Evolutionary conservation across 2,797 vertebrate genomes (phyloP).

Genomic region (Leuciscus waleckii): DNA sequence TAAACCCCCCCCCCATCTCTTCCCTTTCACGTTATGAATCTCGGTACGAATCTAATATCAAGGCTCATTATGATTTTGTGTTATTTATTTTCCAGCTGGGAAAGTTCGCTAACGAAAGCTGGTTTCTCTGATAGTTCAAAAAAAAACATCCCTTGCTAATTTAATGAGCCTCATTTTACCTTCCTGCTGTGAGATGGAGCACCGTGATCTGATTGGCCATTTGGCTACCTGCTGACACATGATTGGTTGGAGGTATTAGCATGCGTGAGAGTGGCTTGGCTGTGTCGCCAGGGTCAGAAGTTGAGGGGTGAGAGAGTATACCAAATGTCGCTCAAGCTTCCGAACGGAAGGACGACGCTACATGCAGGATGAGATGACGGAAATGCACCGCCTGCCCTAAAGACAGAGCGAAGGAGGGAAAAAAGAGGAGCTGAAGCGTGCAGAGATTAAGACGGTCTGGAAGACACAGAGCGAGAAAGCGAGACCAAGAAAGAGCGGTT

Average conservation of each 20-base stretch:
- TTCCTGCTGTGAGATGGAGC: constrained; percentile 50
- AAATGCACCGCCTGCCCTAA: neutral
- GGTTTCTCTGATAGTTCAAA: constrained; percentile 30
- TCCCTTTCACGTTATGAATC: constrained; percentile 52
- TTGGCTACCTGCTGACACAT: constrained; percentile 62
- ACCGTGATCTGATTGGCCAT: constrained; percentile 52
- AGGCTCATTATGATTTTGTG: constrained; percentile 53
- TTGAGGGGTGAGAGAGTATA: constrained; percentile 62
- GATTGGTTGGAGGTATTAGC: constrained; percentile 62
- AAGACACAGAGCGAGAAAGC: constrained; percentile 31
- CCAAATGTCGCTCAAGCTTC: constrained; percentile 54
- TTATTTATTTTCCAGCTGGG: constrained; percentile 60
- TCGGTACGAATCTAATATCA: constrained; percentile 48
- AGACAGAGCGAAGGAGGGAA: constrained; percentile 23
- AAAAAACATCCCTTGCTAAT: constrained; percentile 46
- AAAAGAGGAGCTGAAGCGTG: constrained; percentile 12
- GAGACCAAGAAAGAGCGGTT: constrained; percentile 42
- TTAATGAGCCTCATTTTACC: constrained; percentile 51
- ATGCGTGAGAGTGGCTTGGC: neutral
- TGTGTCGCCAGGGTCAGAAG: constrained; percentile 49
- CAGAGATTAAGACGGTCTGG: constrained; percentile 45
- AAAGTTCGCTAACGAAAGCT: constrained; percentile 35
- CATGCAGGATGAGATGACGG: neutral
- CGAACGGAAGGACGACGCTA: constrained; percentile 40
- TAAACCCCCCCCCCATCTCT: neutral